phyloP scores from a whole-genome alignment of 1,140 invertebrate genomes.

The Drosophila serrata region DNA sequence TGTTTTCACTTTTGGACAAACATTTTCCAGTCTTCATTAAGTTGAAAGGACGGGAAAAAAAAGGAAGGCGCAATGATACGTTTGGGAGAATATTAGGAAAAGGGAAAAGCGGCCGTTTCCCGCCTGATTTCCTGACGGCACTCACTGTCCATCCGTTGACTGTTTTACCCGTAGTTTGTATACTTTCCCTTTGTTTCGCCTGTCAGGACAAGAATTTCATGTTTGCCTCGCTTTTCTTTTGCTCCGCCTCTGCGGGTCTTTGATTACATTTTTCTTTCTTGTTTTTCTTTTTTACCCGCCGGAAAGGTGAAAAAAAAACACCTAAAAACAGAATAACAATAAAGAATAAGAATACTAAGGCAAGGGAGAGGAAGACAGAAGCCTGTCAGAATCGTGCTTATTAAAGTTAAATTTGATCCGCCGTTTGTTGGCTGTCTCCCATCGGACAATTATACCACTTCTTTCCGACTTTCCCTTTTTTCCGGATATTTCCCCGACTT shows the following conservation, averaged over 20 bases:
- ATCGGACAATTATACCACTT: conserved; percentile 19
- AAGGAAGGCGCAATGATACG: too few relatives aligned
- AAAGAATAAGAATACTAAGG: not conserved
- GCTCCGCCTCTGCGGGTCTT: conserved; percentile 5
- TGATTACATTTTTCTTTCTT: conserved; percentile 29
- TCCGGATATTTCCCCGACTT: not conserved
- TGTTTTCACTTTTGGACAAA: conserved; percentile 24
- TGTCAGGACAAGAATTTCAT: conserved; percentile 59
- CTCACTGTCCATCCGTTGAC: conserved; percentile 14
- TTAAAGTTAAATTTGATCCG: conserved; percentile 38
- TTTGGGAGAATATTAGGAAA: too few relatives aligned
- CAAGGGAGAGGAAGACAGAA: not conserved
- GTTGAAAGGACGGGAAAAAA: conserved; percentile 27
- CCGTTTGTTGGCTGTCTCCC: conserved; percentile 10
- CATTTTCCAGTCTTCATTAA: conserved; percentile 39
- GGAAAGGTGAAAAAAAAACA: conserved; percentile 16
- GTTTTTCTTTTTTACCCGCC: conserved; percentile 6
- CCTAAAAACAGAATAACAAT: not conserved
- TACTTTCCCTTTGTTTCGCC: conserved; percentile 60
- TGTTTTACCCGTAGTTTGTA: conserved; percentile 44
- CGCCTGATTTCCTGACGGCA: conserved; percentile 12
- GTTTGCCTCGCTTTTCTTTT: conserved; percentile 25
- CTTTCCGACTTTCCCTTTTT: not conserved
- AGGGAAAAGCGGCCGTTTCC: conserved; percentile 7
- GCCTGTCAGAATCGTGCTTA: conserved; percentile 21